Percentiles rank a stretch among this genome's conserved stretches.
Evolutionary conservation across 2,113 vertebrate species (phyloP).

Genomic region (Engystomops pustulosus): DNA sequence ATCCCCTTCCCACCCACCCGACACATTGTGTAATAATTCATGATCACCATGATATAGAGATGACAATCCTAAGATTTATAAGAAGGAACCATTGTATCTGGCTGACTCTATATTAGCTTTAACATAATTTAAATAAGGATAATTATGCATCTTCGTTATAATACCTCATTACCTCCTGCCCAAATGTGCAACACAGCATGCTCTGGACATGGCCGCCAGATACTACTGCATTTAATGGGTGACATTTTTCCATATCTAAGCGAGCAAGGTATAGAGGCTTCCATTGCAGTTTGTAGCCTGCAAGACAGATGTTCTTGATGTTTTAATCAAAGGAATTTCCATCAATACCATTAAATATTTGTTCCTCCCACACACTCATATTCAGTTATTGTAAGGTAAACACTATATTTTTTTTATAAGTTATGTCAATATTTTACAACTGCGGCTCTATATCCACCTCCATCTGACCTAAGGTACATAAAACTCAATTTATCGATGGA

Average conservation of each 20-base stretch:
- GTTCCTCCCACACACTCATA: no score
- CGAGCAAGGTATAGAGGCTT: no score
- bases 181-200: not conserved
- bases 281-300: not conserved
- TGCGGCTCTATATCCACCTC: not conserved
- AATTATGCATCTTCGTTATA: slow-evolving; percentile 29
- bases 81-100: not conserved
- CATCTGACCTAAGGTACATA: not conserved
- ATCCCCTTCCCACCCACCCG: not conserved
- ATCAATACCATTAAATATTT: not conserved
- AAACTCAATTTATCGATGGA: not conserved
- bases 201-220: not conserved
- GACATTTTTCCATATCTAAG: not conserved
- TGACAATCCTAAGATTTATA: not conserved
- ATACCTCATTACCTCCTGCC: not conserved
- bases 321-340: not conserved
- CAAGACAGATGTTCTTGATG: not conserved
- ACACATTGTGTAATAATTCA: slow-evolving; percentile 24
- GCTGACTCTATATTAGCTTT: not conserved
- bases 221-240: not conserved
- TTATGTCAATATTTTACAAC: not conserved
- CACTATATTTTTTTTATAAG: not conserved
- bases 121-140: slow-evolving; percentile 23
- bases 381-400: not conserved
- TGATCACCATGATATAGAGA: slow-evolving; percentile 5